These are phyloP conservation scores for Deroplatys truncata DNA, from an alignment of 2,888 invertebrate genomes.

Conservation along the genomic window DNA sequence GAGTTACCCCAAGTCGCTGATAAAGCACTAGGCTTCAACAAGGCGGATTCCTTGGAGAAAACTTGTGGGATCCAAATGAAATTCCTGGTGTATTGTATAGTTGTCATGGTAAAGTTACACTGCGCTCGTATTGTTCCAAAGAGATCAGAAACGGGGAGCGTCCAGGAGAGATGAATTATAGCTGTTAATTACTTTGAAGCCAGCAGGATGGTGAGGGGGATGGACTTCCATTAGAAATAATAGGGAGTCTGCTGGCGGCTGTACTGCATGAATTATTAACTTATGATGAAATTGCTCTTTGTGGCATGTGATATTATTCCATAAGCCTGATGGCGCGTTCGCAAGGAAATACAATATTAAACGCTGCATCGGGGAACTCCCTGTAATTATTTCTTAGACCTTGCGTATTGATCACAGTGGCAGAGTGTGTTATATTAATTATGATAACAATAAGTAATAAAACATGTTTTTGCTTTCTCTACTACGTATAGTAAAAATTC, in stretches of 20 bases:
- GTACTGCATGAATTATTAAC: neutral
- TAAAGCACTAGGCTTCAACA: no score
- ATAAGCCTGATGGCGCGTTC: neutral
- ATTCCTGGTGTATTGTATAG: neutral
- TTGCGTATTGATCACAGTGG: no score
- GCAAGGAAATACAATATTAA: no score
- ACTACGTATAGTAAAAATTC: no score
- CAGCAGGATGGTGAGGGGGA: neutral
- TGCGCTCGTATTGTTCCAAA: neutral
- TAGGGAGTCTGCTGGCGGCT: neutral
- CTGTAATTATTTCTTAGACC: no score
- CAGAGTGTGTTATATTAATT: no score
- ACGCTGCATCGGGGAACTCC: no score
- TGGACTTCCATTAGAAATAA: neutral
- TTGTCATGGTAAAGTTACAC: neutral
- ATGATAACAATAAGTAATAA: no score
- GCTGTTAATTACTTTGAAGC: neutral
- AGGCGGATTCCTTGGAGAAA: no score
- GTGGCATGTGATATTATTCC: neutral
- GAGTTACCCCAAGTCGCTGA: no score
- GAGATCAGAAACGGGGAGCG: neutral
- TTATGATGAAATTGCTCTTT: neutral
- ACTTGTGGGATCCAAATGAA: neutral
- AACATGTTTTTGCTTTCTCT: no score
- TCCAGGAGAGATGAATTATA: neutral